phyloP scores from a whole-genome alignment of 2,888 invertebrate species.

The Punctoribates punctum region DNA sequence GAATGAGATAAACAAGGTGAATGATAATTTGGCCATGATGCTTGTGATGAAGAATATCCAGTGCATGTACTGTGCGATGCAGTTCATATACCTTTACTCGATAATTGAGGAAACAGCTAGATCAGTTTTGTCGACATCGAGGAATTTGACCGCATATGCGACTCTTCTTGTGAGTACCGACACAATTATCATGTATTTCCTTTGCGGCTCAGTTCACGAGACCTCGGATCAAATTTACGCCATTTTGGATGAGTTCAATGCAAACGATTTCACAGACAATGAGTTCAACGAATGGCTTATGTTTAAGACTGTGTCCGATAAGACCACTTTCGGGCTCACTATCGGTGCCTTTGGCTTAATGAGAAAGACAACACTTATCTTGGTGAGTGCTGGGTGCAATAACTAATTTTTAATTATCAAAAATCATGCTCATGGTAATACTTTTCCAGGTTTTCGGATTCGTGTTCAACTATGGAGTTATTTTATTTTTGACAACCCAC shows the following conservation, averaged over 20 bases:
- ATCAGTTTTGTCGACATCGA: no score
- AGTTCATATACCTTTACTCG: no score
- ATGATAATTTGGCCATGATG: neutral
- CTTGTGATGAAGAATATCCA: neutral
- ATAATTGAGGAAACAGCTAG: no score
- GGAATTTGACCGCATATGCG: no score
- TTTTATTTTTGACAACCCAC: no score
- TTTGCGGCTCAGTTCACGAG: neutral
- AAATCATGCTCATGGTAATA: no score
- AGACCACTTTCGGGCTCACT: neutral
- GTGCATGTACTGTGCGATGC: no score
- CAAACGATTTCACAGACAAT: neutral
- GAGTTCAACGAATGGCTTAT: neutral
- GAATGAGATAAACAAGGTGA: neutral
- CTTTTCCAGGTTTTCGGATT: no score
- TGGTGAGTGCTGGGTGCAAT: no score
- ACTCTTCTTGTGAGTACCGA: neutral
- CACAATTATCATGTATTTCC: neutral
- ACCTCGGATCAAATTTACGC: neutral
- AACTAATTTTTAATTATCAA: no score
- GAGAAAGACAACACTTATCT: neutral
- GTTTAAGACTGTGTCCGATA: neutral
- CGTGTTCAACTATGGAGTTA: no score
- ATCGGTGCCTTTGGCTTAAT: neutral
- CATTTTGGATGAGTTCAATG: no score